Percentiles rank a stretch among this genome's conserved stretches.
phyloP scores from a whole-genome alignment of 2,888 invertebrate species.

The Hylaea fasciaria region DNA sequence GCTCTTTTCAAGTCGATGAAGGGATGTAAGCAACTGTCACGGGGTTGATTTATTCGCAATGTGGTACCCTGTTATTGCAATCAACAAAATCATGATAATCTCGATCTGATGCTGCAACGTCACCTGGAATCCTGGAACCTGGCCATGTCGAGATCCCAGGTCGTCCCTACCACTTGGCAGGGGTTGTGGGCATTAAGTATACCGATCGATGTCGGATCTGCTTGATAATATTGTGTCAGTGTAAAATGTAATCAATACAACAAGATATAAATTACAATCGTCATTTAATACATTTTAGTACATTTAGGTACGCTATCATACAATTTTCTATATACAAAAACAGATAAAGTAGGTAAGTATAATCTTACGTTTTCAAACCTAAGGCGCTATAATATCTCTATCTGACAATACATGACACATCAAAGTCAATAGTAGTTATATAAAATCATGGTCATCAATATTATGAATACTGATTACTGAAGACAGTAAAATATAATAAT shows the following conservation, averaged over 20 bases:
- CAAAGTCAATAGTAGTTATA: constrained; percentile 51
- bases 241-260: constrained; percentile 10
- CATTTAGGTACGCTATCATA: constrained; percentile 68
- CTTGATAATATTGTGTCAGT: too few relatives aligned
- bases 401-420: constrained; percentile 60
- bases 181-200: too few relatives aligned
- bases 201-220: too few relatives aligned
- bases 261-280: constrained; percentile 49
- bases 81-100: too few relatives aligned
- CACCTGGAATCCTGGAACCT: too few relatives aligned
- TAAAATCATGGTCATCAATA: constrained; percentile 29
- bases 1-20: too few relatives aligned
- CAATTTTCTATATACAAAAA: constrained; percentile 77
- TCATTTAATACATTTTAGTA: constrained; percentile 76
- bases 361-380: constrained; percentile 40
- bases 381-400: constrained; percentile 39
- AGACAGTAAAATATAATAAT: constrained; percentile 19
- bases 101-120: too few relatives aligned
- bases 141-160: too few relatives aligned
- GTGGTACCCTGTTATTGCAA: too few relatives aligned
- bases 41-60: too few relatives aligned
- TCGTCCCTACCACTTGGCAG: too few relatives aligned
- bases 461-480: constrained; percentile 31
- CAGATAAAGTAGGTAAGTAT: constrained; percentile 48
- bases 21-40: too few relatives aligned